phyloP scores from a whole-genome alignment of 2,113 vertebrate genomes.

The Neotragus moschatus region DNA sequence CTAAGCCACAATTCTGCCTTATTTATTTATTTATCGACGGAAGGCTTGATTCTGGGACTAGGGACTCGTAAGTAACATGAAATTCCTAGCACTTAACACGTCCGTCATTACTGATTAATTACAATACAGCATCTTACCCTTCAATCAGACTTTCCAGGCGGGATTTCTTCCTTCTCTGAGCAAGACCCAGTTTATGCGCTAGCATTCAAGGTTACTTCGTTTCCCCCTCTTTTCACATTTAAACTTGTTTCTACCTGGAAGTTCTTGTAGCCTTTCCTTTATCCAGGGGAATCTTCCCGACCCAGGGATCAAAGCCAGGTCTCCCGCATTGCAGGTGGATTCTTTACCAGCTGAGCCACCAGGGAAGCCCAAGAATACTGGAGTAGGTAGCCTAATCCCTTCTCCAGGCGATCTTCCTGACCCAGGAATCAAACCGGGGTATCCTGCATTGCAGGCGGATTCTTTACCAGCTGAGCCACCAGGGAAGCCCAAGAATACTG shows the following conservation, averaged over 20 bases:
- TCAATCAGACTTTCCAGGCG: background rate
- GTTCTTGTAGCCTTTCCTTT: background rate
- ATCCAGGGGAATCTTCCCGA: background rate
- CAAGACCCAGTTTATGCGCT: fast-evolving
- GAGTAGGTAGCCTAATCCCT: too few species aligned
- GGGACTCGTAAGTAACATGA: too few species aligned
- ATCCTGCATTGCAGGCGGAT: too few species aligned
- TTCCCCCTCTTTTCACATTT: background rate
- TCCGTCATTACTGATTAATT: background rate
- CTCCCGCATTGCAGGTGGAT: too few species aligned
- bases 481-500: too few species aligned
- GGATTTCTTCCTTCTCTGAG: background rate
- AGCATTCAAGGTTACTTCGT: background rate
- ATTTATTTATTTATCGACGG: background rate
- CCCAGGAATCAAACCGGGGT: too few species aligned
- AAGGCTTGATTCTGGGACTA: background rate
- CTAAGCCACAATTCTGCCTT: background rate
- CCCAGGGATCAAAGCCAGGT: too few species aligned
- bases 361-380: too few species aligned
- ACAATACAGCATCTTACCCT: background rate
- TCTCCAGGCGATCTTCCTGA: too few species aligned
- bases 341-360: too few species aligned
- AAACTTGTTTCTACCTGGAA: background rate
- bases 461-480: too few species aligned
- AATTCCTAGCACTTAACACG: background rate